These are phyloP conservation scores for Crossaster papposus DNA, from an alignment of 53 echinoderm and acorn worm genomes.

Conservation along the genomic window DNA sequence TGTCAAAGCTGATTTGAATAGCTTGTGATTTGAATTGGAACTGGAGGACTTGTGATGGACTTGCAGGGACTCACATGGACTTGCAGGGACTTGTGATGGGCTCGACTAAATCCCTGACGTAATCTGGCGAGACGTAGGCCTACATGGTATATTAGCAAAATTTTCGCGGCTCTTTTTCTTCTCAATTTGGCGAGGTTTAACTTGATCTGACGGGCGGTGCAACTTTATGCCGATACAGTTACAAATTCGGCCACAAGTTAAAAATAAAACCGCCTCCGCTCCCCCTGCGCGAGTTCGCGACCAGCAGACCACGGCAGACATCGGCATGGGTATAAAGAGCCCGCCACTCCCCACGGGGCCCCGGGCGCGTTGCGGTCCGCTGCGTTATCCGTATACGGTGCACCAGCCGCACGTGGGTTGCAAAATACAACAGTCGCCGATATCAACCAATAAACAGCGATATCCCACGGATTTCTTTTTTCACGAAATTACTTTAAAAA, in stretches of 20 bases:
- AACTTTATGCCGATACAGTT: slow-evolving; percentile 51
- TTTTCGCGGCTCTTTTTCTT: slow-evolving; percentile 24
- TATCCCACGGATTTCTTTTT: not conserved
- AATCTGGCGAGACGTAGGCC: too few species aligned
- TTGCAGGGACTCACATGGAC: too few species aligned
- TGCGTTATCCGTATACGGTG: slow-evolving; percentile 39
- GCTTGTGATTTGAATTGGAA: too few species aligned
- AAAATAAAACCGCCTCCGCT: not conserved
- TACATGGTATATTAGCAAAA: not conserved
- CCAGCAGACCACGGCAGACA: slow-evolving; percentile 36
- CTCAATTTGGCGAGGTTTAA: not conserved
- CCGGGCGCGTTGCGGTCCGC: slow-evolving; percentile 19
- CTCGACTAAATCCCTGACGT: too few species aligned
- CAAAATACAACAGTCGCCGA: not conserved
- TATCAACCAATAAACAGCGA: not conserved
- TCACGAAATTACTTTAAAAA: too few species aligned
- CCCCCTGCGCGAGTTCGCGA: slow-evolving; percentile 28
- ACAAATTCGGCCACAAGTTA: slow-evolving; percentile 25
- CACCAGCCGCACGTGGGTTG: not conserved
- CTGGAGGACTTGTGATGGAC: too few species aligned
- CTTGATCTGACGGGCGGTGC: slow-evolving; percentile 28
- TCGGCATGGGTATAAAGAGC: slow-evolving; percentile 31
- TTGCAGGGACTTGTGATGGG: too few species aligned
- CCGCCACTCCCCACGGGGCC: slow-evolving; percentile 27
- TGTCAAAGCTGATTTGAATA: too few species aligned